Evolutionary conservation across 1,140 invertebrate species (phyloP).

Genomic region (Onthophagus taurus): DNA sequence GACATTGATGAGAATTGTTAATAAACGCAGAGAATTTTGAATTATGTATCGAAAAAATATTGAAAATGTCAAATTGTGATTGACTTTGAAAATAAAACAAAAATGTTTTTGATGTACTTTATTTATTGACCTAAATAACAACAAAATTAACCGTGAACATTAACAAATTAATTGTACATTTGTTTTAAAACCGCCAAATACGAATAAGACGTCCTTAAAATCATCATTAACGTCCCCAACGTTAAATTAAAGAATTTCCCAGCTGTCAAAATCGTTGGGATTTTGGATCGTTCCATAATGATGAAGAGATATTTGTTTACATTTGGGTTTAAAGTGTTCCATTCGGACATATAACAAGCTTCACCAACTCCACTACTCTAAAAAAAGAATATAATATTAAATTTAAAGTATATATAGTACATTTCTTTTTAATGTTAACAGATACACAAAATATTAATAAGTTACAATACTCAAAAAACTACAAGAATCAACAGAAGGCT

Average conservation of each 20-base stretch:
- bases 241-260: slow-evolving; percentile 21
- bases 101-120: too few relatives aligned
- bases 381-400: too few relatives aligned
- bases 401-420: too few relatives aligned
- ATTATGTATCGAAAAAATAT: too few relatives aligned
- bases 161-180: too few relatives aligned
- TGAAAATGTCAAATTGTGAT: too few relatives aligned
- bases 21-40: too few relatives aligned
- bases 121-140: too few relatives aligned
- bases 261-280: slow-evolving; percentile 19
- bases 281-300: slow-evolving; percentile 26
- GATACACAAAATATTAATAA: not conserved
- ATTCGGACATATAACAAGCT: slow-evolving; percentile 21
- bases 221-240: slow-evolving; percentile 21
- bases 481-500: not conserved
- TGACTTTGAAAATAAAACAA: too few relatives aligned
- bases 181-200: slow-evolving; percentile 15
- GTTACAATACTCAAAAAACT: not conserved
- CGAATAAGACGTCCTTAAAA: slow-evolving; percentile 16
- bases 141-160: too few relatives aligned
- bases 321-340: slow-evolving; percentile 16
- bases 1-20: too few relatives aligned
- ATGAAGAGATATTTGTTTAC: slow-evolving; percentile 21
- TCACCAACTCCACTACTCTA: slow-evolving; percentile 21
- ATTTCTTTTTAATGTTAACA: not conserved